Percentiles rank a stretch among this genome's conserved stretches.
Evolutionary conservation across 2,888 invertebrate species (phyloP).

Genomic region (Taphrorychus bicolor): DNA sequence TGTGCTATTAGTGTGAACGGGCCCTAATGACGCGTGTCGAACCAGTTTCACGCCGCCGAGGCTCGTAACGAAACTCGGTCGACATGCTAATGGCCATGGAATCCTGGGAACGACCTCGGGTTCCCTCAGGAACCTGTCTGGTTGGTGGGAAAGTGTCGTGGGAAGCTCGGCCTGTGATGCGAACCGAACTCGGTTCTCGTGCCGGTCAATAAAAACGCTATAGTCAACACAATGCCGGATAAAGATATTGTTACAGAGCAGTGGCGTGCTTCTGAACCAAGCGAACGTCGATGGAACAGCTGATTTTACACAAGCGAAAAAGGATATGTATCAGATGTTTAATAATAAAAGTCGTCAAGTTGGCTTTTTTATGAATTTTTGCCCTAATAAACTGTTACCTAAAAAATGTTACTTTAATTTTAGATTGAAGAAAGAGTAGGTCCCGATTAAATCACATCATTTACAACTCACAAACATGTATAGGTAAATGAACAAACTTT

Average conservation of each 20-base stretch:
- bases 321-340: too few species aligned
- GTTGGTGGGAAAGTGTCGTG: conserved; percentile 36
- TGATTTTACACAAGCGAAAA: too few species aligned
- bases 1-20: neutral
- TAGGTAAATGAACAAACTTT: too few species aligned
- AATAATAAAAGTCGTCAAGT: too few species aligned
- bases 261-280: conserved; percentile 31
- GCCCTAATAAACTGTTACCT: too few species aligned
- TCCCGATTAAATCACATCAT: too few species aligned
- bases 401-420: too few species aligned
- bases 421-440: too few species aligned
- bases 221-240: conserved; percentile 33
- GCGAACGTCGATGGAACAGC: too few species aligned
- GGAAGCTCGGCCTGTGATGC: conserved; percentile 28
- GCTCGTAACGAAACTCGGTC: conserved; percentile 7
- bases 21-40: neutral
- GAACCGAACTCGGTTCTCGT: conserved; percentile 38
- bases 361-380: too few species aligned
- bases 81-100: conserved; percentile 4
- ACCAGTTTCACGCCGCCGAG: neutral
- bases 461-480: too few species aligned
- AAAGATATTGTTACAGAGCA: conserved; percentile 39
- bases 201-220: conserved; percentile 38
- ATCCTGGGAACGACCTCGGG: conserved; percentile 52
- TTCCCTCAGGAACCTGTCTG: conserved; percentile 45